Evolutionary conservation across 2,888 invertebrate genomes (phyloP).

Genomic region (Tetrapedia diversipes): DNA sequence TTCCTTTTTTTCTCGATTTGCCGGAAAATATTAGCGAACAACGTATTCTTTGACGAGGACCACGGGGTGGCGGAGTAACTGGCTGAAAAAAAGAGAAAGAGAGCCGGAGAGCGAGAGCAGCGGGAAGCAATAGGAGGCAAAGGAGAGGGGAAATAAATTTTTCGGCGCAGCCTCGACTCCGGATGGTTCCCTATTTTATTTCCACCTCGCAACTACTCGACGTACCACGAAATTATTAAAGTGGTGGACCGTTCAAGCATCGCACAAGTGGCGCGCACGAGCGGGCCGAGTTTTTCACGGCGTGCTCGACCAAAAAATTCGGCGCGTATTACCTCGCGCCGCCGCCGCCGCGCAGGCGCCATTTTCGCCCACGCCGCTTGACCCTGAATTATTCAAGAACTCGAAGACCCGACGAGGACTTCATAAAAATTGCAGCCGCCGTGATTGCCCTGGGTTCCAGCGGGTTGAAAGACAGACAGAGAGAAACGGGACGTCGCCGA

Average conservation of each 20-base stretch:
- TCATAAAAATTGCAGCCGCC: constrained; percentile 79
- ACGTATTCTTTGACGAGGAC: constrained; percentile 36
- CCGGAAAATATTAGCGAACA: constrained; percentile 50
- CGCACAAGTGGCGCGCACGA: constrained; percentile 51
- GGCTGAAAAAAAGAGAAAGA: background rate
- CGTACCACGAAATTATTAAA: constrained; percentile 63
- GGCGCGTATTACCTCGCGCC: constrained; percentile 27
- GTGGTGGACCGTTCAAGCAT: constrained; percentile 61
- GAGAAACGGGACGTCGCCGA: background rate
- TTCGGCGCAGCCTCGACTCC: constrained; percentile 38
- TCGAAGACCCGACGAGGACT: constrained; percentile 78
- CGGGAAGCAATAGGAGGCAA: too few relatives aligned
- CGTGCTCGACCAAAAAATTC: constrained; percentile 62
- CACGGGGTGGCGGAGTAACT: too few relatives aligned
- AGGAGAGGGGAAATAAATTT: constrained; percentile 35
- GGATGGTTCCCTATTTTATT: constrained; percentile 56
- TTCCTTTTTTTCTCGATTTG: constrained; percentile 21
- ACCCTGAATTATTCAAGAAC: constrained; percentile 81
- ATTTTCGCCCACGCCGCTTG: constrained; percentile 68
- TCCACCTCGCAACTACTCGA: constrained; percentile 62
- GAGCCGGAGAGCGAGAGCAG: background rate
- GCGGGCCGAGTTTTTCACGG: constrained; percentile 32
- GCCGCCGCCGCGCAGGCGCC: constrained; percentile 66
- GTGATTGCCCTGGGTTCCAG: constrained; percentile 78
- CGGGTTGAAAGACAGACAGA: constrained; percentile 48